Percentiles rank a stretch among this genome's conserved stretches.
Conservation (phyloP, 2,888 invertebrate genomes). For the Atethmia centrago region DNA sequence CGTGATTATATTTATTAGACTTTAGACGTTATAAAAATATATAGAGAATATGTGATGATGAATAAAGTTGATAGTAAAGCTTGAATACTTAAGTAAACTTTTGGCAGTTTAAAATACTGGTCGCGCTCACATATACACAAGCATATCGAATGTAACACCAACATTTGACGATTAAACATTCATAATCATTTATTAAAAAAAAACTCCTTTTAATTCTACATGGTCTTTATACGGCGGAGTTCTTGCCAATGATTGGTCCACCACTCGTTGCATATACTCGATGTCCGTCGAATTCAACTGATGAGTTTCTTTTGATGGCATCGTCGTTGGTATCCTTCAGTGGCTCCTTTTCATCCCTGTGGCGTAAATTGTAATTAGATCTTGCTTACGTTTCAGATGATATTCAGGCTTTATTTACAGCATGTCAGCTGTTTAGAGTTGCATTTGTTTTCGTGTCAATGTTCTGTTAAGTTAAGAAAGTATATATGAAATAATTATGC, state of each 20-base stretch:
- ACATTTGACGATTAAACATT: constrained; percentile 53
- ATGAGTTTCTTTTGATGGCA: constrained; percentile 93
- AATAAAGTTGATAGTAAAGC: constrained; percentile 75
- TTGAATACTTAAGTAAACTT: constrained; percentile 81
- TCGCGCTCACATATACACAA: constrained; percentile 87
- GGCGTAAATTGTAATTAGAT: constrained; percentile 59
- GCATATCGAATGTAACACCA: constrained; percentile 71
- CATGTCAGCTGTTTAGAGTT: constrained; percentile 38
- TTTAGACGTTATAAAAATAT: constrained; percentile 70
- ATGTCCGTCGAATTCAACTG: constrained; percentile 95
- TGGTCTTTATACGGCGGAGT: constrained; percentile 94
- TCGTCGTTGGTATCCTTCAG: constrained; percentile 93
- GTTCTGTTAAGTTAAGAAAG: not conserved
- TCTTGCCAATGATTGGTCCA: constrained; percentile 96
- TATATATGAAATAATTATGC: constrained; percentile 7
- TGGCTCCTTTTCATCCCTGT: constrained; percentile 95
- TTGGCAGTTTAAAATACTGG: constrained; percentile 88
- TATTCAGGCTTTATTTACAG: constrained; percentile 68
- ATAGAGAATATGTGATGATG: constrained; percentile 68
- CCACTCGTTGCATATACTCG: constrained; percentile 96
- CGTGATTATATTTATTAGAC: constrained; percentile 51
- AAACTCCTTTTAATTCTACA: constrained; percentile 37
- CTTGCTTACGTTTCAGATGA: constrained; percentile 20
- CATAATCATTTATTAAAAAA: constrained; percentile 41
- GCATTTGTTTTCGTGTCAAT: constrained; percentile 19